Conservation (phyloP, 2,888 invertebrate genomes). For the Uropetala carovei region DNA sequence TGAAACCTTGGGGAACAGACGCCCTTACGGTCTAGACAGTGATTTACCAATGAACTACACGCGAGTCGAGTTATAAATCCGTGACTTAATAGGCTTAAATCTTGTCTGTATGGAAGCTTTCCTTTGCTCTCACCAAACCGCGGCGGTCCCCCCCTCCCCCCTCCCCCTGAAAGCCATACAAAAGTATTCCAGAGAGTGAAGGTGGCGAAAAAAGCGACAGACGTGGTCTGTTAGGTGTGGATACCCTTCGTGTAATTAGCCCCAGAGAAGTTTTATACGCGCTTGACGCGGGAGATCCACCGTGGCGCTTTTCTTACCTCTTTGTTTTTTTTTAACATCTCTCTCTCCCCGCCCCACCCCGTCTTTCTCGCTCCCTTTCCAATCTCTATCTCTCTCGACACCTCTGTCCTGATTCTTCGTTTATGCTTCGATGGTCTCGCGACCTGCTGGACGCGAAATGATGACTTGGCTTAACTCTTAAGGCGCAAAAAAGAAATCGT, state of each 20-base stretch:
- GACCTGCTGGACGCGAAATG: neutral
- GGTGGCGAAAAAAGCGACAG: neutral
- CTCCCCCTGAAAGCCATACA: constrained; percentile 6
- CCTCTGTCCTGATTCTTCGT: neutral
- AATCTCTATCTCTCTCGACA: neutral
- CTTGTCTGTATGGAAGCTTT: constrained; percentile 34
- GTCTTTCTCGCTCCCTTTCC: neutral
- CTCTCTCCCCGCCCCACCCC: neutral
- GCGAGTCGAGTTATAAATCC: constrained; percentile 36
- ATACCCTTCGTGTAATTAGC: neutral
- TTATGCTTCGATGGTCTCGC: neutral
- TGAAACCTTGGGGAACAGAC: constrained; percentile 53
- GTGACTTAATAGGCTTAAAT: constrained; percentile 63
- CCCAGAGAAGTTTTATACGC: neutral
- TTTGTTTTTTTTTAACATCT: too few species aligned
- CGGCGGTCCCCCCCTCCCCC: neutral
- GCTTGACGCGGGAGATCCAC: too few species aligned
- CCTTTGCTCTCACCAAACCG: neutral
- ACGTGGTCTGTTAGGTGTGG: neutral
- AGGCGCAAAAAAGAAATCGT: neutral
- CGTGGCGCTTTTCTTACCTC: too few species aligned
- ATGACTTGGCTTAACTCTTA: neutral
- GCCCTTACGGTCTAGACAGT: constrained; percentile 54
- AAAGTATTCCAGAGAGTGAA: neutral
- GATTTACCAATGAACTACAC: constrained; percentile 61